Conservation (phyloP, 2,888 invertebrate species). For the Luperina nickerlii region DNA sequence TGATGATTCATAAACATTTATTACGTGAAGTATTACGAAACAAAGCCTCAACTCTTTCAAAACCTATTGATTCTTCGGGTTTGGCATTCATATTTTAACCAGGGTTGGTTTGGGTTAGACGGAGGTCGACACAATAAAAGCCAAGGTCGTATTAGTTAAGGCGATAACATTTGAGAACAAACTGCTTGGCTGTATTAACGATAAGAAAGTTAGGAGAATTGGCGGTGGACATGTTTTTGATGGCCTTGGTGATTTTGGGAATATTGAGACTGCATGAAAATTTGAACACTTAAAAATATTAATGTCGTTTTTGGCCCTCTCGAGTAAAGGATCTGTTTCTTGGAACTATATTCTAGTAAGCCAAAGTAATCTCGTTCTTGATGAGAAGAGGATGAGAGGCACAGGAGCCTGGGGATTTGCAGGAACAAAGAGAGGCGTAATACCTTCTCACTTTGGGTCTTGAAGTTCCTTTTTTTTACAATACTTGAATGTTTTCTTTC, state of each 20-base stretch:
- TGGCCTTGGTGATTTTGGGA: not conserved
- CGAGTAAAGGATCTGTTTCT: not conserved
- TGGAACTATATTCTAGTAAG: not conserved
- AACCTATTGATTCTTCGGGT: slow-evolving; percentile 42
- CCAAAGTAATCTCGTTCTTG: not conserved
- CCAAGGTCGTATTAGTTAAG: slow-evolving; percentile 61
- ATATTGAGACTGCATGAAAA: not conserved
- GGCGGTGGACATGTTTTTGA: not conserved
- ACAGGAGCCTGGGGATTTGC: not conserved
- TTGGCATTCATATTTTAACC: slow-evolving; percentile 54
- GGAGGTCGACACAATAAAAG: slow-evolving; percentile 58
- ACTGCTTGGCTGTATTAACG: slow-evolving; percentile 29
- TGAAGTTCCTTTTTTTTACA: not conserved
- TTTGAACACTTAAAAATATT: not conserved
- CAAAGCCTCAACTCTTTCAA: slow-evolving; percentile 25
- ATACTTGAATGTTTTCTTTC: slow-evolving; percentile 3
- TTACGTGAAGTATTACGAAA: slow-evolving; percentile 29
- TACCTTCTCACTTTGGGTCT: not conserved
- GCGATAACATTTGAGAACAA: slow-evolving; percentile 61
- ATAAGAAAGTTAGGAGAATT: slow-evolving; percentile 48
- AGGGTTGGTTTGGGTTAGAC: slow-evolving; percentile 52
- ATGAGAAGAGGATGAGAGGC: not conserved
- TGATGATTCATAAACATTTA: slow-evolving; percentile 30
- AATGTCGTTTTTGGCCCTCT: not conserved
- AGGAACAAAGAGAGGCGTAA: not conserved